A percentile compares a stretch with the other conserved stretches of the same genome.
phyloP scores from a whole-genome alignment of 2,888 invertebrate species.

The Polymixis flavicincta region DNA sequence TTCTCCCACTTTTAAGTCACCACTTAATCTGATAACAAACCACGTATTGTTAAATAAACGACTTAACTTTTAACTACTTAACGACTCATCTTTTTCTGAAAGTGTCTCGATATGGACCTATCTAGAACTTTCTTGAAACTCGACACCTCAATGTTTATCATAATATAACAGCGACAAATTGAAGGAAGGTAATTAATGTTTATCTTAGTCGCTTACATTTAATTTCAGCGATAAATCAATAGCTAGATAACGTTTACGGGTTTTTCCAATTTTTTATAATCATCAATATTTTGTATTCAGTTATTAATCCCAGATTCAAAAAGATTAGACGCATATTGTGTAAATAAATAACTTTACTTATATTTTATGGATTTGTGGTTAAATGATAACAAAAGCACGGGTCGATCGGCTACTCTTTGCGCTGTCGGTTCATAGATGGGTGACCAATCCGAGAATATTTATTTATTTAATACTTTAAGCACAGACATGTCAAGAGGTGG shows the following conservation, averaged over 20 bases:
- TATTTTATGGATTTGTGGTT: background rate
- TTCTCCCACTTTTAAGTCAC: too few species aligned
- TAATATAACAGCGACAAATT: background rate
- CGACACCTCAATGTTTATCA: background rate
- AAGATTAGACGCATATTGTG: conserved; percentile 9
- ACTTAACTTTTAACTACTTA: background rate
- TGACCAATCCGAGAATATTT: background rate
- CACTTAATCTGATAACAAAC: too few species aligned
- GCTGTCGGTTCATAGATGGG: background rate
- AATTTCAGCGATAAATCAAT: background rate
- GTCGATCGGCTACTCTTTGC: background rate
- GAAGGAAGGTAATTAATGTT: background rate
- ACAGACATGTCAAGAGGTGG: too few species aligned
- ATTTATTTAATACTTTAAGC: too few species aligned
- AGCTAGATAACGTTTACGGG: background rate
- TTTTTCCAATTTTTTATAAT: conserved; percentile 13
- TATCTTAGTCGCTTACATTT: too few species aligned
- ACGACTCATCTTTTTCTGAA: background rate
- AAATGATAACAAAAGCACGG: background rate
- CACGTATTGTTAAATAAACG: too few species aligned
- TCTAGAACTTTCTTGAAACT: background rate
- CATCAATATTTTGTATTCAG: conserved; percentile 22
- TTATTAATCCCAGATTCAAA: conserved; percentile 25
- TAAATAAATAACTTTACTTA: conserved; percentile 3
- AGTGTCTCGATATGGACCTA: background rate